A percentile compares a stretch with the other conserved stretches of the same genome.
Evolutionary conservation across 1,140 invertebrate species (phyloP).

Genomic region (Drosophila kanapiae): DNA sequence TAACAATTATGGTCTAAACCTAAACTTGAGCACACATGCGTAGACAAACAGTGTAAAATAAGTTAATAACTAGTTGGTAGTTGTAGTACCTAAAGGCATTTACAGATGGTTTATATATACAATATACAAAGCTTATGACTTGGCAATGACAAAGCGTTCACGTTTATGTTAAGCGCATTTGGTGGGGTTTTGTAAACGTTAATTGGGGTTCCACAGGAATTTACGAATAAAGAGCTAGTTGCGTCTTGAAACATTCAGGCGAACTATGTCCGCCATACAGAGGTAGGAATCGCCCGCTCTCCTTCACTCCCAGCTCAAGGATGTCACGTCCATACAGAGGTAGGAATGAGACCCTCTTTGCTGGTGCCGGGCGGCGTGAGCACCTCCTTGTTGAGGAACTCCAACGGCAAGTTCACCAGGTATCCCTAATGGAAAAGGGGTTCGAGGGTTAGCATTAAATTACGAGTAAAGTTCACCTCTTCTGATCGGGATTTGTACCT

Average conservation of each 20-base stretch:
- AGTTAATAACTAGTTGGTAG: slow-evolving; percentile 48
- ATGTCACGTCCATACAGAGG: slow-evolving; percentile 88
- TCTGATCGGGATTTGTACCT: slow-evolving; percentile 85
- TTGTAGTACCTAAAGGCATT: slow-evolving; percentile 12
- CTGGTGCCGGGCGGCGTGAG: slow-evolving; percentile 92
- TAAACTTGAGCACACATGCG: slow-evolving; percentile 42
- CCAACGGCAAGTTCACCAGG: slow-evolving; percentile 93
- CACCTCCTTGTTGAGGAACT: slow-evolving; percentile 94
- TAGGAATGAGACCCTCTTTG: slow-evolving; percentile 94
- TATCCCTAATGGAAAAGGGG: slow-evolving; percentile 88
- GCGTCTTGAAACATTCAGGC: slow-evolving; percentile 61
- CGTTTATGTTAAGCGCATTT: slow-evolving; percentile 58
- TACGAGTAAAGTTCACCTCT: not conserved
- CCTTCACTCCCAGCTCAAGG: not conserved
- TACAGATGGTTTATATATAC: slow-evolving; percentile 16
- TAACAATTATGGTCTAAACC: slow-evolving; percentile 55
- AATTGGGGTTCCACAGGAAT: slow-evolving; percentile 7
- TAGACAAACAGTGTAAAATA: slow-evolving; percentile 63
- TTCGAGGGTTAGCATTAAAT: not conserved
- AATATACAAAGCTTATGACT: slow-evolving; percentile 42
- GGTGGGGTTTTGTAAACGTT: slow-evolving; percentile 55
- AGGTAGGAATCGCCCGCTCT: slow-evolving; percentile 88
- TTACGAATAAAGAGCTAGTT: slow-evolving; percentile 30
- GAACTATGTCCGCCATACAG: slow-evolving; percentile 89
- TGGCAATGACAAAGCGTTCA: slow-evolving; percentile 61